Conservation (phyloP, 2,888 invertebrate genomes). For the Plagodis dolabraria region DNA sequence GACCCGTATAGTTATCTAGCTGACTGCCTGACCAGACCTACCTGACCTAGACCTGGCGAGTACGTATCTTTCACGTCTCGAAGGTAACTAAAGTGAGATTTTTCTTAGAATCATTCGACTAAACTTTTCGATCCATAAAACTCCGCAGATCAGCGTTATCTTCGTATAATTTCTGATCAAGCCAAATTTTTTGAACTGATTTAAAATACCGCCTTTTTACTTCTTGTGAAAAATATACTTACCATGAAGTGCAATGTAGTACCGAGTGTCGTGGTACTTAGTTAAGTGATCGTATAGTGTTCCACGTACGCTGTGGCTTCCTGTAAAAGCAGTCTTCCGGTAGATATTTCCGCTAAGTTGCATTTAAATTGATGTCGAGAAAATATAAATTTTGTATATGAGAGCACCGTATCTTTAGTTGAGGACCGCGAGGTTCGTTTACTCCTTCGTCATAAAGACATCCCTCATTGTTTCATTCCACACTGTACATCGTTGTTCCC, state of each 20-base stretch:
- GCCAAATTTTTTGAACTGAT: slow-evolving; percentile 82
- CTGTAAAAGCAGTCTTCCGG: slow-evolving; percentile 83
- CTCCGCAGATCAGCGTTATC: slow-evolving; percentile 75
- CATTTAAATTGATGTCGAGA: slow-evolving; percentile 75
- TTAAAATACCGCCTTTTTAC: slow-evolving; percentile 76
- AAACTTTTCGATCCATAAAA: slow-evolving; percentile 60
- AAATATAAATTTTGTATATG: slow-evolving; percentile 45
- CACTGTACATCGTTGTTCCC: slow-evolving; percentile 62
- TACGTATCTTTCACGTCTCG: slow-evolving; percentile 46
- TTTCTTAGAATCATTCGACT: slow-evolving; percentile 55
- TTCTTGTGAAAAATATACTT: slow-evolving; percentile 64
- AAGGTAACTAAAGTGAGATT: slow-evolving; percentile 65
- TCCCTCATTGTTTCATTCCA: slow-evolving; percentile 58
- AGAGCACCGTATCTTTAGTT: slow-evolving; percentile 39
- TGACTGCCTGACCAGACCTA: slow-evolving; percentile 59
- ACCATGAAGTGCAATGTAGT: slow-evolving; percentile 76
- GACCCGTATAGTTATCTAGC: slow-evolving; percentile 51
- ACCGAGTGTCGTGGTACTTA: slow-evolving; percentile 73
- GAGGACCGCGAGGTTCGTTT: slow-evolving; percentile 38
- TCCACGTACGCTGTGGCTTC: slow-evolving; percentile 80
- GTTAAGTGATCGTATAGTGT: slow-evolving; percentile 78
- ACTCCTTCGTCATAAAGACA: slow-evolving; percentile 38
- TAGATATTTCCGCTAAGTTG: slow-evolving; percentile 80
- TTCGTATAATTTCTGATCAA: slow-evolving; percentile 69
- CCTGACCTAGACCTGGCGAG: slow-evolving; percentile 35